Base-by-base conservation (phyloP, 2,888 invertebrate genomes). In the Corbicula japonica region DNA sequence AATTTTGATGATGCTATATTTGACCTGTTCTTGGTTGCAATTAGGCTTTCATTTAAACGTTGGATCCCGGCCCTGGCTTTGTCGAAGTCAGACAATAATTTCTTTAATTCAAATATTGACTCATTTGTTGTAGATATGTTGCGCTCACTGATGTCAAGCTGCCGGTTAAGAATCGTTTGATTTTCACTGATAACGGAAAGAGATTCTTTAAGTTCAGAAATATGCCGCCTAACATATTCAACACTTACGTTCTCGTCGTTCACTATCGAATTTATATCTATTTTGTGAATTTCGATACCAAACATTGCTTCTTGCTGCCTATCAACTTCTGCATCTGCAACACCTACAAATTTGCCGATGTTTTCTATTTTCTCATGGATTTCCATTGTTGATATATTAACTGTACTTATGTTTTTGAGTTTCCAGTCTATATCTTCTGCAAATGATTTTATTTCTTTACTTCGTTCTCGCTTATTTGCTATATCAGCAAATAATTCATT, bases 341-440 rank as follows among this genome's bases (percentile, higher is more conserved):
- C n/a, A n/a, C n/a, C n/a, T n/a, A n/a, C n/a, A n/a, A n/a, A n/a
- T n/a, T n/a, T n/a, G n/a, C n/a, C n/a, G n/a, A 56, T 56, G 2
- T 34, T 21, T 56, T 32, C 15, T n/a, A 56, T 32, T 32, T 56
- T 2, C 2, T 56, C n/a, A 12, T 21, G 21, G 10, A 54, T 18
- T 18, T 50, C 26, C 3, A 50, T 15, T 34, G 56, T 61, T 21
- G 75, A 48, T 32, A 75, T 75, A 69, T 61, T 69, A 35, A 75
- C 56, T 6, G 68, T 35, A 18, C 32, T 10, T 4, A 56, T 38
- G 10, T 35, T 44, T 28, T 23, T 18, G 4, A 73, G 15, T 35
- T 5, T 48, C 1, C 30, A n/a, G 12, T 34, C 35, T 4, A 73
- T 56, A 35, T 46, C 38, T 8, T 44, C 23, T 4, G 48, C 38